Evolutionary conservation across 53 echinoderm and acorn worm genomes (phyloP).

Genomic region (Hippasteria phrygiana): DNA sequence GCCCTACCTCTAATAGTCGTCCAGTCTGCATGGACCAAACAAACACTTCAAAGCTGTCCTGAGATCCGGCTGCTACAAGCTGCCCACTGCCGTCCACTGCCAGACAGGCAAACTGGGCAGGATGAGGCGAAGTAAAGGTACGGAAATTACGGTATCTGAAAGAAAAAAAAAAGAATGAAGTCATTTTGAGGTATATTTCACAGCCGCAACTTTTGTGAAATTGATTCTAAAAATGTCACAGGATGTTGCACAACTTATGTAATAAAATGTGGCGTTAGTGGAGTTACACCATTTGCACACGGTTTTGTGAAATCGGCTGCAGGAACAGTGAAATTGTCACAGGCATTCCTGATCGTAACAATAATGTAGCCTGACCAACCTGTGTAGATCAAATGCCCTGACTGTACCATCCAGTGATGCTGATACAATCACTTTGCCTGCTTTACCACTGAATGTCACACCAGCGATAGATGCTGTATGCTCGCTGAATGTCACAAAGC

Average conservation of each 20-base stretch:
- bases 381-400: constrained; percentile 97
- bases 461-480: constrained; percentile 84
- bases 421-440: constrained; percentile 92
- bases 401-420: constrained; percentile 96
- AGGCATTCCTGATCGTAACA: no score
- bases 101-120: constrained; percentile 92
- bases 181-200: background rate
- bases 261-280: no score
- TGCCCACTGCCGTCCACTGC: constrained; percentile 91
- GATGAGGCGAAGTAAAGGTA: constrained; percentile 94
- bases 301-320: background rate
- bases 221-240: no score
- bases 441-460: constrained; percentile 76
- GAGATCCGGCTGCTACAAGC: constrained; percentile 88
- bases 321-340: background rate
- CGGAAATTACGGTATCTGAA: constrained; percentile 96
- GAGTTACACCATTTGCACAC: no score
- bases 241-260: no score
- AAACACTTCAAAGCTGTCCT: constrained; percentile 95
- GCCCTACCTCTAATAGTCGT: constrained; percentile 87
- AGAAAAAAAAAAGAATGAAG: background rate
- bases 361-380: constrained; percentile 66
- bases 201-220: no score
- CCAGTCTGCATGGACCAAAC: constrained; percentile 99
- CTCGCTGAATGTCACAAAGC: constrained; percentile 99